These are phyloP conservation scores for Desmophyllum pertusum DNA, from an alignment of 92 coral and sea anemone genomes.

Conservation along the genomic window DNA sequence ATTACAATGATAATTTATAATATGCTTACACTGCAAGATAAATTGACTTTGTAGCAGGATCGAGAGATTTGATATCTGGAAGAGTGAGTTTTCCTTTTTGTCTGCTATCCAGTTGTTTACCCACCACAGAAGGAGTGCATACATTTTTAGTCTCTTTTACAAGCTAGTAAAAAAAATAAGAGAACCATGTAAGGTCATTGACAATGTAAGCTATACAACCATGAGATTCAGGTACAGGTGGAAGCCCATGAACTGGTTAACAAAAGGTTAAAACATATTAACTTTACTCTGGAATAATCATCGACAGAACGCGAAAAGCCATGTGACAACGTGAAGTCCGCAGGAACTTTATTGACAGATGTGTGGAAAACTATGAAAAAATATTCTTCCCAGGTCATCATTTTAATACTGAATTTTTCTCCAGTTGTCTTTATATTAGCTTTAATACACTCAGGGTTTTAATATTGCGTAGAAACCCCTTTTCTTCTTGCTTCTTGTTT, in stretches of 20 bases:
- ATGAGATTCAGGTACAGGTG: conserved; percentile 1
- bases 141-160: conserved; percentile 5
- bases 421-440: background rate
- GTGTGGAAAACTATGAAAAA: background rate
- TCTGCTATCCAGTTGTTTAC: conserved; percentile 19
- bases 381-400: background rate
- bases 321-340: conserved; percentile 12
- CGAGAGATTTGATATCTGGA: conserved; percentile 33
- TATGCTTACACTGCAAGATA: conserved; percentile 37
- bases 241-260: too few species aligned
- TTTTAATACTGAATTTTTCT: too few species aligned
- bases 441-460: background rate
- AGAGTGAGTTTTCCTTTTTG: conserved; percentile 17
- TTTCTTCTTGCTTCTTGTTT: background rate
- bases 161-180: conserved; percentile 3
- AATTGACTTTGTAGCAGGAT: conserved; percentile 28
- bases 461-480: background rate
- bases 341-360: conserved; percentile 8
- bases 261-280: too few species aligned
- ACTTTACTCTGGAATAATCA: background rate
- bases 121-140: background rate
- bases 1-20: conserved; percentile 10
- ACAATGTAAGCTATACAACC: conserved; percentile 19
- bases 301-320: background rate
- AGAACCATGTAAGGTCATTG: conserved; percentile 22